Percentiles rank a stretch among this genome's conserved stretches.
Evolutionary conservation across 2,797 vertebrate genomes (phyloP).

Genomic region (Pipistrellus pygmaeus): DNA sequence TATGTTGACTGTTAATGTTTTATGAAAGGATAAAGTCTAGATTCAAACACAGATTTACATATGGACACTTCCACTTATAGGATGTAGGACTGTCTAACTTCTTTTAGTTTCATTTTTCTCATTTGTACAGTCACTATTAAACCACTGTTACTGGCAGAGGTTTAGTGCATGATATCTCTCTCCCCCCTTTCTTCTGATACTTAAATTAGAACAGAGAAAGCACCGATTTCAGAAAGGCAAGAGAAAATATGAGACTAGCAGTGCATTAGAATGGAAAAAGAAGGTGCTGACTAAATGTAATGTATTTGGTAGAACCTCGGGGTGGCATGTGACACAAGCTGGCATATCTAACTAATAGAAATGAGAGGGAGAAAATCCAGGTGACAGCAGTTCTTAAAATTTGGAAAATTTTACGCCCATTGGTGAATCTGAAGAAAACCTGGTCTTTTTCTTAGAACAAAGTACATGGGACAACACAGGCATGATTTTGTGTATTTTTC

Average conservation of each 20-base stretch:
- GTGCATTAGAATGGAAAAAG: background rate
- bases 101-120: background rate
- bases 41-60: constrained; percentile 22
- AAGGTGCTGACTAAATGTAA: background rate
- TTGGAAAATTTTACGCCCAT: background rate
- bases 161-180: background rate
- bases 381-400: background rate
- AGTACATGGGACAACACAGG: background rate
- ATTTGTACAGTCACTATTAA: background rate
- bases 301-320: background rate
- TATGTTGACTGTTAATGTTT: background rate
- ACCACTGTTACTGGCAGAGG: background rate
- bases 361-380: background rate
- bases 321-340: background rate
- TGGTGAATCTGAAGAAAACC: background rate
- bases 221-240: background rate
- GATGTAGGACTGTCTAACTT: background rate
- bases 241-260: background rate
- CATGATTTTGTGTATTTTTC: background rate
- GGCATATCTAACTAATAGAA: background rate
- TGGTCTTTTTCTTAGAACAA: background rate
- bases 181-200: background rate
- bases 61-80: background rate
- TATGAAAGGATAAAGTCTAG: background rate
- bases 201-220: background rate